Conservation (phyloP, 2,888 invertebrate genomes). For the Glaucopsyche alexis region DNA sequence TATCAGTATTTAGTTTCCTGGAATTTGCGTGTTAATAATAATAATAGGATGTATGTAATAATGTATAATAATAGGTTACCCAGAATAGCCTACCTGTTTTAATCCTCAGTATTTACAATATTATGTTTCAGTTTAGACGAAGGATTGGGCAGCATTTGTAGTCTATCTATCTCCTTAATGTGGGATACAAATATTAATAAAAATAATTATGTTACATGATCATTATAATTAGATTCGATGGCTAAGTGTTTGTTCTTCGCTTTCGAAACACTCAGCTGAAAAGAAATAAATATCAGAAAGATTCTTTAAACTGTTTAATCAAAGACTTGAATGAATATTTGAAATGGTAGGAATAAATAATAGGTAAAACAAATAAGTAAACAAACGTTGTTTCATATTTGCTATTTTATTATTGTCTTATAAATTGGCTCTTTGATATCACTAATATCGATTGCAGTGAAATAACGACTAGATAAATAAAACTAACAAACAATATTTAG, state of each 20-base stretch:
- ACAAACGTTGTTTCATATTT: neutral
- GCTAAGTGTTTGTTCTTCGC: too few relatives aligned
- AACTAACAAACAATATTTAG: neutral
- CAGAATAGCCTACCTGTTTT: neutral
- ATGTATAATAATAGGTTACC: neutral
- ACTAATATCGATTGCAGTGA: neutral
- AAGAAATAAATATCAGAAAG: too few relatives aligned
- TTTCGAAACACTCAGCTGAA: too few relatives aligned
- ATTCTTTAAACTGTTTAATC: too few relatives aligned
- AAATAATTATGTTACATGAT: too few relatives aligned
- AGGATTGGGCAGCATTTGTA: too few relatives aligned
- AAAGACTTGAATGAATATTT: too few relatives aligned
- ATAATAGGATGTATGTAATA: conserved; percentile 1
- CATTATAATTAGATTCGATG: too few relatives aligned
- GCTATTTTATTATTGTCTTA: neutral
- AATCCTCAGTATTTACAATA: neutral
- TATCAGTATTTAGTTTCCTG: neutral
- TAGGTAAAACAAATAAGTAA: neutral
- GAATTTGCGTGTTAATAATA: conserved; percentile 3
- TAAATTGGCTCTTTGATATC: too few relatives aligned
- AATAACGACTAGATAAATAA: conserved; percentile 32
- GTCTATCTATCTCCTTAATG: too few relatives aligned
- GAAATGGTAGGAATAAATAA: neutral
- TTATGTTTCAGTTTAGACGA: neutral
- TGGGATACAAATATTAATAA: too few relatives aligned